Percentiles rank a stretch among this genome's conserved stretches.
Conservation (phyloP, 2,113 vertebrate species). For the Chlorocebus sabaeus region DNA sequence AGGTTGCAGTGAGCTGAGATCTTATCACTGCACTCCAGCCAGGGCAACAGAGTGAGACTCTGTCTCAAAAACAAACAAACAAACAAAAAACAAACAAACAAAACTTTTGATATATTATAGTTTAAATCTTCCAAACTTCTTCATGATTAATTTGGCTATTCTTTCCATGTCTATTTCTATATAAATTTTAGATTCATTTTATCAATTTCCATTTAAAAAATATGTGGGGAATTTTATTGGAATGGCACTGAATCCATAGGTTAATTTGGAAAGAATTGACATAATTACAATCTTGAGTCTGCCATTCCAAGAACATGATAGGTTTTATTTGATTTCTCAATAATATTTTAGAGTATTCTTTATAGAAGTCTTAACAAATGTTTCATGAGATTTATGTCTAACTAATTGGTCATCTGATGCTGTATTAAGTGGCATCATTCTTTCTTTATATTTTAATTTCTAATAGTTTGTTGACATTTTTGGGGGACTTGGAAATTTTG, state of each 20-base stretch:
- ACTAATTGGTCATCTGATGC: neutral
- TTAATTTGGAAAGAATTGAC: slow-evolving; percentile 9
- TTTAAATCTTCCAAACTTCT: neutral
- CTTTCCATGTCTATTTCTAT: neutral
- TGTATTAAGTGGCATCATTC: neutral
- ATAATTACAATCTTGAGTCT: neutral
- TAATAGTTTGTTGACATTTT: neutral
- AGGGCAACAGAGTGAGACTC: too few species aligned
- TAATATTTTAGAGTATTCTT: slow-evolving; percentile 45
- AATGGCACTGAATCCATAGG: neutral
- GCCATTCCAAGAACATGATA: neutral
- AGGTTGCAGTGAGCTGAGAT: too few species aligned
- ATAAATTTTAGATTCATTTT: slow-evolving; percentile 13
- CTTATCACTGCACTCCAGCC: too few species aligned
- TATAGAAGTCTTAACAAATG: neutral
- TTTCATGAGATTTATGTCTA: slow-evolving; percentile 9
- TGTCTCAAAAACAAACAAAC: too few species aligned
- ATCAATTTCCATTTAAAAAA: neutral
- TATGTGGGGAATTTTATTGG: neutral
- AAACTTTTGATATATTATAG: neutral
- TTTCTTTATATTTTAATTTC: slow-evolving; percentile 44
- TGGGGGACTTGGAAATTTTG: neutral
- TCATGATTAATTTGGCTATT: neutral
- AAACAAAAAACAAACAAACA: too few species aligned
- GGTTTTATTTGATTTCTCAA: slow-evolving; percentile 11